Evolutionary conservation across 1,140 invertebrate species (phyloP).

Genomic region (Telenomus remus): DNA sequence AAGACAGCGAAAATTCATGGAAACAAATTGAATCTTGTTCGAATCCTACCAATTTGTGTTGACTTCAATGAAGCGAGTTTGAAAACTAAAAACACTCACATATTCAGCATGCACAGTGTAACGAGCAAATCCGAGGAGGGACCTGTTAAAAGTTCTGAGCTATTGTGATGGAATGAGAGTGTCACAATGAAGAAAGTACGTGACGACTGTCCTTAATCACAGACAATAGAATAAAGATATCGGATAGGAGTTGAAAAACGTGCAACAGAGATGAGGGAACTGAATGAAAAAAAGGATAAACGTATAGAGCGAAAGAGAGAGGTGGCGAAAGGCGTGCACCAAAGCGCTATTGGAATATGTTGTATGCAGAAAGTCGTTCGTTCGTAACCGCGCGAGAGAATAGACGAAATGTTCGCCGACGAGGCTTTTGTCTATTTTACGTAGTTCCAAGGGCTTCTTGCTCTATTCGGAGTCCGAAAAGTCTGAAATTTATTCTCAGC

Average conservation of each 20-base stretch:
- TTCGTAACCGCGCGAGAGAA: slow-evolving; percentile 70
- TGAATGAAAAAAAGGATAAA: slow-evolving; percentile 23
- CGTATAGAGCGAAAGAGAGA: slow-evolving; percentile 18
- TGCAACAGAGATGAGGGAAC: slow-evolving; percentile 23
- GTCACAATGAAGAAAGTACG: slow-evolving; percentile 48
- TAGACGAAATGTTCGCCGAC: slow-evolving; percentile 71
- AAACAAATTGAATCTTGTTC: too few species aligned
- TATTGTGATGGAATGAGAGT: slow-evolving; percentile 40
- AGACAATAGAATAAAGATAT: slow-evolving; percentile 22
- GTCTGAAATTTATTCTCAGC: slow-evolving; percentile 71
- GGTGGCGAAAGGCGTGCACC: slow-evolving; percentile 19
- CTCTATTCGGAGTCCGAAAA: slow-evolving; percentile 65
- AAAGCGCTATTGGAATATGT: slow-evolving; percentile 65
- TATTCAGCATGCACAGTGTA: slow-evolving; percentile 24
- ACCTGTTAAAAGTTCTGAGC: slow-evolving; percentile 59
- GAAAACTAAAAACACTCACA: slow-evolving; percentile 7
- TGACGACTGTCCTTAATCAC: slow-evolving; percentile 43
- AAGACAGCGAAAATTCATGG: too few species aligned
- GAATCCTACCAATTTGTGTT: slow-evolving; percentile 10
- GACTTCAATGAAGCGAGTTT: neutral
- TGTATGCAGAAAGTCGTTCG: slow-evolving; percentile 69
- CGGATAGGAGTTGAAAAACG: slow-evolving; percentile 18
- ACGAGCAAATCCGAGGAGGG: slow-evolving; percentile 15
- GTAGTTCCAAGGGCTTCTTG: slow-evolving; percentile 69
- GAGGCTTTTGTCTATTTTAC: slow-evolving; percentile 71